Percentiles rank a stretch among this genome's conserved stretches.
Evolutionary conservation across 1,140 invertebrate species (phyloP).

Genomic region (Zophobas morio): DNA sequence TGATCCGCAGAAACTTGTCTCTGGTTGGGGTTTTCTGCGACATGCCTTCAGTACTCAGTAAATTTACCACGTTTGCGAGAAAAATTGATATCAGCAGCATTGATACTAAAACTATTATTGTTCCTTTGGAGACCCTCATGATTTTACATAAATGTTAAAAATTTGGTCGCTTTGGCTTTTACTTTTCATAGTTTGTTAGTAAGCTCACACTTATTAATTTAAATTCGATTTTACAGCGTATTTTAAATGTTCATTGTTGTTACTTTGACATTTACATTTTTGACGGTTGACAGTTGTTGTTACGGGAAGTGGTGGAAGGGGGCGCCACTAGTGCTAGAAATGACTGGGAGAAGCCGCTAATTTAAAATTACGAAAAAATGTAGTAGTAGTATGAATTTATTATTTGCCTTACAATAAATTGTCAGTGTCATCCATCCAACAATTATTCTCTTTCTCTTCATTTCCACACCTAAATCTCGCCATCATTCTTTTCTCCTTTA

Average conservation of each 20-base stretch:
- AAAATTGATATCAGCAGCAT: conserved; percentile 72
- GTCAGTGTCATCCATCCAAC: no score
- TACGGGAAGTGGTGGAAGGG: no score
- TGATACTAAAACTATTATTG: conserved; percentile 68
- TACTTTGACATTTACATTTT: no score
- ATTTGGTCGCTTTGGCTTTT: not conserved
- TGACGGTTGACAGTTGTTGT: no score
- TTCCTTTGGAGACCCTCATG: conserved; percentile 71
- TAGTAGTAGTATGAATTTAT: no score
- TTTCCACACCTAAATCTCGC: no score
- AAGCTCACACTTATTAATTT: not conserved
- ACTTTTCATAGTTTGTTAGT: conserved; percentile 17
- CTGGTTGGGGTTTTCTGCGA: conserved; percentile 47
- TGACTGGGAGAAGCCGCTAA: no score
- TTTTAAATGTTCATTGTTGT: not conserved
- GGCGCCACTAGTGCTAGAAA: no score
- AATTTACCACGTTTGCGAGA: conserved; percentile 72
- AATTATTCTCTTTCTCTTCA: no score
- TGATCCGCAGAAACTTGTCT: conserved; percentile 66
- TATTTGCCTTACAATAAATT: no score
- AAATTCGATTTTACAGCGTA: not conserved
- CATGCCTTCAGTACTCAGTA: conserved; percentile 69
- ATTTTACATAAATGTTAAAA: conserved; percentile 25
- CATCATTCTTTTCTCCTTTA: no score
- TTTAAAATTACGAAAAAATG: no score